These are phyloP conservation scores for Sander lucioperca DNA, from an alignment of 2,113 vertebrate genomes.

Conservation along the genomic window DNA sequence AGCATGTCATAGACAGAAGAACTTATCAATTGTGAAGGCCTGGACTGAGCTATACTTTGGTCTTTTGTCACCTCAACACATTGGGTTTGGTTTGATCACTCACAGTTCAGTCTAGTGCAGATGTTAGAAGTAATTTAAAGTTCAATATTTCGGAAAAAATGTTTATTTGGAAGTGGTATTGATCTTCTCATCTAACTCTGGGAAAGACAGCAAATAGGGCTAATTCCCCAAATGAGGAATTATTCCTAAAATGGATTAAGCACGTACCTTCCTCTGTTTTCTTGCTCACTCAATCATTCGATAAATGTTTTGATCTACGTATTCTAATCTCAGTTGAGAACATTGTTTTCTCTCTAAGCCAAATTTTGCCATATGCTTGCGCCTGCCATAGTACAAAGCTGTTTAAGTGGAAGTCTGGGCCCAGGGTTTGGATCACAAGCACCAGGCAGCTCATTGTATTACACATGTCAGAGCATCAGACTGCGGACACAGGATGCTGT, in stretches of 20 bases:
- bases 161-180: not conserved
- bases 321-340: conserved; percentile 9
- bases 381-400: not conserved
- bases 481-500: conserved; percentile 9
- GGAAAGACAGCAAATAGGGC: conserved; percentile 21
- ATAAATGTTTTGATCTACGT: conserved; percentile 14
- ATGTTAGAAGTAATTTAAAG: conserved; percentile 1
- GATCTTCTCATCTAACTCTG: conserved; percentile 19
- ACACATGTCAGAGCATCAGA: conserved; percentile 44
- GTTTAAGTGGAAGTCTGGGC: conserved; percentile 32
- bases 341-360: conserved; percentile 2
- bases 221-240: conserved; percentile 11
- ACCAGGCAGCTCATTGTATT: conserved; percentile 75
- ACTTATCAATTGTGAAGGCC: conserved; percentile 83
- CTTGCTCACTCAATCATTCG: conserved; percentile 66
- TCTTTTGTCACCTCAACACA: conserved; percentile 81
- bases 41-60: conserved; percentile 77
- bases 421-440: conserved; percentile 49
- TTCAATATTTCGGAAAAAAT: conserved; percentile 8
- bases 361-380: conserved; percentile 38
- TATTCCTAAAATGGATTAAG: conserved; percentile 18
- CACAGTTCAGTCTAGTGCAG: not conserved
- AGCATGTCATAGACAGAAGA: conserved; percentile 74
- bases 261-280: conserved; percentile 77
- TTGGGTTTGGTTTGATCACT: too few species aligned